Evolutionary conservation across 2,797 vertebrate species (phyloP).

Genomic region (Pseudomugil gertrudae): DNA sequence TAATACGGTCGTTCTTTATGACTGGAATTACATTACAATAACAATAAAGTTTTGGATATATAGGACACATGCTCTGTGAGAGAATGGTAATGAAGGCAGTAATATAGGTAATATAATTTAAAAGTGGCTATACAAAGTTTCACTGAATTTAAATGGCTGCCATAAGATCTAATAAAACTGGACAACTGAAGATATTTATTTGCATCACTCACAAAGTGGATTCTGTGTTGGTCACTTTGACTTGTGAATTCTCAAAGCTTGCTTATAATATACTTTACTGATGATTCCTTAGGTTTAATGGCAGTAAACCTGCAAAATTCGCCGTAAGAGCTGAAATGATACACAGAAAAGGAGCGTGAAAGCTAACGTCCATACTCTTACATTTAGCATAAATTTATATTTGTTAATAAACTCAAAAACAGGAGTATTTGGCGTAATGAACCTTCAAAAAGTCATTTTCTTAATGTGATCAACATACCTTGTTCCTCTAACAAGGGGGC

Average conservation of each 20-base stretch:
- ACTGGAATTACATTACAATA: slow-evolving; percentile 25
- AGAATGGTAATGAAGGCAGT: neutral
- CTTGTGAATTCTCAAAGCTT: slow-evolving; percentile 35
- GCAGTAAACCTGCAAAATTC: too few relatives aligned
- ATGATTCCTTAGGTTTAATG: too few relatives aligned
- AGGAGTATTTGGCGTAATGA: too few relatives aligned
- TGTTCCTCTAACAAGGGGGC: too few relatives aligned
- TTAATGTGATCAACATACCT: too few relatives aligned
- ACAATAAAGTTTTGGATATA: slow-evolving; percentile 16
- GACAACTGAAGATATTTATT: slow-evolving; percentile 24
- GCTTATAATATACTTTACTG: slow-evolving; percentile 45
- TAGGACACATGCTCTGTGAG: neutral
- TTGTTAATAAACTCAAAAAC: too few relatives aligned
- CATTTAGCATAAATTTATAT: too few relatives aligned
- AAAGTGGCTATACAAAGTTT: slow-evolving; percentile 18
- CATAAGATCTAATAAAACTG: slow-evolving; percentile 16
- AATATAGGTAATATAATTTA: slow-evolving; percentile 12
- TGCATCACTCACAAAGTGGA: slow-evolving; percentile 8
- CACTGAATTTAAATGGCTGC: slow-evolving; percentile 31
- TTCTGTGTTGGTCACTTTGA: slow-evolving; percentile 23
- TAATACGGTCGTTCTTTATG: slow-evolving; percentile 13
- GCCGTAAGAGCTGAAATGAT: too few relatives aligned
- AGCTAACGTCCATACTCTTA: too few relatives aligned
- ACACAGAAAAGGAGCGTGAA: too few relatives aligned
- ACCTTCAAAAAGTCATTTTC: too few relatives aligned